Conservation (phyloP, 1,140 invertebrate species). For the Heliconius hermathena region DNA sequence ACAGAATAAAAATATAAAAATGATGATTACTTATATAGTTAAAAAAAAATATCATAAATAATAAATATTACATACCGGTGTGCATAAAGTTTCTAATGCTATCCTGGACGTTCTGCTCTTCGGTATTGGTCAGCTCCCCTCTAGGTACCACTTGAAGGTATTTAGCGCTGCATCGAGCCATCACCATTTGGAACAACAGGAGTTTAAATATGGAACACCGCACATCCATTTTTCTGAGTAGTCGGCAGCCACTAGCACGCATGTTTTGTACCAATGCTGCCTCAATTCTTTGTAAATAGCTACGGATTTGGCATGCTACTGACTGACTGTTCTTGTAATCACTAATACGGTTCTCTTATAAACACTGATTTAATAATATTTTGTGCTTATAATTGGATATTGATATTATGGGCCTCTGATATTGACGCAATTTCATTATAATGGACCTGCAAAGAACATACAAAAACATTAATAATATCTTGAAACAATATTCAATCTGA, state of each 20-base stretch:
- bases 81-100: conserved; percentile 70
- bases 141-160: conserved; percentile 51
- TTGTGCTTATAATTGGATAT: conserved; percentile 74
- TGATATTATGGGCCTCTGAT: conserved; percentile 51
- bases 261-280: conserved; percentile 57
- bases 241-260: conserved; percentile 58
- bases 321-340: conserved; percentile 42
- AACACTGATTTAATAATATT: conserved; percentile 38
- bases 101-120: conserved; percentile 61
- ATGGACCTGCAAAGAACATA: conserved; percentile 57
- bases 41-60: neutral
- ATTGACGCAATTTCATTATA: conserved; percentile 67
- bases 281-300: conserved; percentile 39
- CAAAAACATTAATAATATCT: conserved; percentile 16
- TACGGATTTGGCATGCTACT: conserved; percentile 52
- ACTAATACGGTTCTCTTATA: conserved; percentile 42
- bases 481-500: conserved; percentile 1
- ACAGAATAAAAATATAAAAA: neutral
- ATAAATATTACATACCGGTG: conserved; percentile 59
- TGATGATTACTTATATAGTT: neutral
- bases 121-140: conserved; percentile 39
- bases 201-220: conserved; percentile 72
- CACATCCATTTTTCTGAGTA: conserved; percentile 69
- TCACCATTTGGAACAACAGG: conserved; percentile 66
- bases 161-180: conserved; percentile 63